A percentile compares a stretch with the other conserved stretches of the same genome.
These are phyloP conservation scores for Zaprionus inermis DNA, from an alignment of 1,140 invertebrate species.

Conservation along the genomic window DNA sequence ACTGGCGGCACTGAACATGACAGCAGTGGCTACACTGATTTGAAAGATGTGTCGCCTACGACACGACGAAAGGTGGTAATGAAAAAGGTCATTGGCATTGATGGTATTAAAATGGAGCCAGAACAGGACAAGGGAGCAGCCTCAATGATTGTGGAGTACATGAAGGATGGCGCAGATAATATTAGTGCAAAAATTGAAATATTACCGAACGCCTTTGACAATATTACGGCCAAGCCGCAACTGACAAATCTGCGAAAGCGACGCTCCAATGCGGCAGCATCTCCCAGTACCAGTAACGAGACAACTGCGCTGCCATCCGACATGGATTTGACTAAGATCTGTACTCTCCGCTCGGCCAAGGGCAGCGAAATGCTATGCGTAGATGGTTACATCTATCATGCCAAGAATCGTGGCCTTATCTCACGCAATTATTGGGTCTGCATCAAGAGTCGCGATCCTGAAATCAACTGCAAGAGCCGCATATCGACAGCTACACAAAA, in stretches of 20 bases:
- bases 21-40: constrained; percentile 31
- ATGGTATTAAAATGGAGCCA: constrained; percentile 69
- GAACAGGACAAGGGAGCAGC: constrained; percentile 45
- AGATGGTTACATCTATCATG: constrained; percentile 78
- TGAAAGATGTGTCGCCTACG: constrained; percentile 19
- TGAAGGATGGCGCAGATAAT: constrained; percentile 64
- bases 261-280: constrained; percentile 30
- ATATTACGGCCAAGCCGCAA: constrained; percentile 48
- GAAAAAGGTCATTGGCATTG: constrained; percentile 72
- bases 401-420: constrained; percentile 72
- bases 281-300: not conserved
- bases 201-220: constrained; percentile 37
- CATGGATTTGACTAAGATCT: constrained; percentile 77
- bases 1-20: not conserved
- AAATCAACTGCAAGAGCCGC: constrained; percentile 76
- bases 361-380: constrained; percentile 76
- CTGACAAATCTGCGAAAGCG: constrained; percentile 57
- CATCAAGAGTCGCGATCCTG: constrained; percentile 71
- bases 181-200: constrained; percentile 69
- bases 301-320: constrained; percentile 34
- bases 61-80: constrained; percentile 40
- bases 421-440: constrained; percentile 79
- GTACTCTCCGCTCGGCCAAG: constrained; percentile 75
- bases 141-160: constrained; percentile 64
- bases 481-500: constrained; percentile 71